phyloP scores from a whole-genome alignment of 1,140 invertebrate species.

The Bombus impatiens region DNA sequence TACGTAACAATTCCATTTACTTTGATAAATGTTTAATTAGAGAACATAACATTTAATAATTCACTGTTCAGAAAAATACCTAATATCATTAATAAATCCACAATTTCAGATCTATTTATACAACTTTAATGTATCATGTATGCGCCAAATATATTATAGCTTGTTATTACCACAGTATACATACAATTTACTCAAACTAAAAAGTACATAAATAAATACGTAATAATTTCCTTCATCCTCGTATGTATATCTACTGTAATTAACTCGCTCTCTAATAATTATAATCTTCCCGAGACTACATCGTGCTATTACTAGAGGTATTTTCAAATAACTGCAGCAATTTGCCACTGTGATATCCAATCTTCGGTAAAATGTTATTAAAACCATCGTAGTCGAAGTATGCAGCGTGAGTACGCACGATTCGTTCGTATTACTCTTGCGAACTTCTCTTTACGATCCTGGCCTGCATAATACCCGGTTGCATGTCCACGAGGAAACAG shows the following conservation, averaged over 20 bases:
- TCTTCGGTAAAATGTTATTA: background rate
- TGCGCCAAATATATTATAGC: background rate
- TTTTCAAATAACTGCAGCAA: background rate
- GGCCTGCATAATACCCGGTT: slow-evolving; percentile 1
- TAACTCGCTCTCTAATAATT: too few species aligned
- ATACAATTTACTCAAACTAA: background rate
- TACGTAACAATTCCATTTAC: too few species aligned
- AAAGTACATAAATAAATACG: background rate
- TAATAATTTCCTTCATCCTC: background rate
- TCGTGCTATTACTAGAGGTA: background rate
- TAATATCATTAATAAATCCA: too few species aligned
- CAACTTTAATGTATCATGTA: too few species aligned
- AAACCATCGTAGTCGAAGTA: background rate
- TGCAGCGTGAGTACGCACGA: background rate
- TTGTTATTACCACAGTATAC: background rate
- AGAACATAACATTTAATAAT: too few species aligned
- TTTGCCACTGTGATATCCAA: background rate
- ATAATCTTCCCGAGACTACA: background rate
- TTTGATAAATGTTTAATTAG: too few species aligned
- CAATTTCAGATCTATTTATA: too few species aligned
- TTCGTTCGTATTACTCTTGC: slow-evolving; percentile 2
- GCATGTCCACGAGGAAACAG: slow-evolving; percentile 13
- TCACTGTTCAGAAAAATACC: too few species aligned
- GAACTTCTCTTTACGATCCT: background rate
- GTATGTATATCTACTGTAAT: too few species aligned